Conservation (phyloP, 2,888 invertebrate genomes). For the Trisateles emortualis region DNA sequence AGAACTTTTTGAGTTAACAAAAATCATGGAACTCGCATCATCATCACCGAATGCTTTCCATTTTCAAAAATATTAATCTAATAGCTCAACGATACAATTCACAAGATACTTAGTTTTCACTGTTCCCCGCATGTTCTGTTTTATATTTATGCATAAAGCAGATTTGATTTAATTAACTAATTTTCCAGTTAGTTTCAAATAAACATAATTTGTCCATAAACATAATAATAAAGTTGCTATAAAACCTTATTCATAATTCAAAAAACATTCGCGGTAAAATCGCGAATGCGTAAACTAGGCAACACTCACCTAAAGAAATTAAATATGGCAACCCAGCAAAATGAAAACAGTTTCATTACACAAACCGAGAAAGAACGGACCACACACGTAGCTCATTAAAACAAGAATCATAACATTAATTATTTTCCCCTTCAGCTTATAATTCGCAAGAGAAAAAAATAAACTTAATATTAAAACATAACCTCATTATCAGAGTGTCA, state of each 20-base stretch:
- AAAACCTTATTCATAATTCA: conserved; percentile 6
- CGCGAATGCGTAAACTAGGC: conserved; percentile 49
- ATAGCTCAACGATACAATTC: no score
- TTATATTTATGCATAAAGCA: neutral
- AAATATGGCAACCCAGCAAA: conserved; percentile 68
- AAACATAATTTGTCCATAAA: neutral
- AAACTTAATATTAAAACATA: conserved; percentile 82
- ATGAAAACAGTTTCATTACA: conserved; percentile 76
- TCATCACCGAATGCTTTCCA: no score
- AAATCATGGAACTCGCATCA: no score
- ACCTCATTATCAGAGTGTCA: conserved; percentile 86
- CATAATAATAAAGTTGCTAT: neutral
- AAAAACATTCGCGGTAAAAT: conserved; percentile 35
- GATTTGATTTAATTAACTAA: neutral
- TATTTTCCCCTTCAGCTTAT: conserved; percentile 77
- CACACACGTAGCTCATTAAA: conserved; percentile 84
- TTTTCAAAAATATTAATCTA: no score
- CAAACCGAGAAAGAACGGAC: conserved; percentile 71
- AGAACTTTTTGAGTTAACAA: no score
- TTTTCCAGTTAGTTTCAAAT: neutral
- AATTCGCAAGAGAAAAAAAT: conserved; percentile 78
- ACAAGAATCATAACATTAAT: conserved; percentile 80
- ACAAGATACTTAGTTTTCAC: no score
- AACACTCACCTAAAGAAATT: conserved; percentile 63
- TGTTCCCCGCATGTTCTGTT: no score